phyloP scores from a whole-genome alignment of 2,113 vertebrate genomes.

The Gambusia affinis region DNA sequence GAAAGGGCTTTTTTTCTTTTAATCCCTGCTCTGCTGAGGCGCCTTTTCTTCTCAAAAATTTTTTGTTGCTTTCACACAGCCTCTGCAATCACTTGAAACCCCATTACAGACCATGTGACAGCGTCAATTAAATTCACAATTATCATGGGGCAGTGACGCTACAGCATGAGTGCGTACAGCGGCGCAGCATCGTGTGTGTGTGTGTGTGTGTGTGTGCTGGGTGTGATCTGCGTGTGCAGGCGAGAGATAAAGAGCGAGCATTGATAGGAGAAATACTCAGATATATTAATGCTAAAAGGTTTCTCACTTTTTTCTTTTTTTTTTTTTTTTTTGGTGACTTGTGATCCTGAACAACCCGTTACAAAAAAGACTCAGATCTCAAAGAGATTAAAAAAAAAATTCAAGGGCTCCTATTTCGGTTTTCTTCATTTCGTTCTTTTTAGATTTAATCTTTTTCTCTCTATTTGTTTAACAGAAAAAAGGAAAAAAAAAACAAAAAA shows the following conservation, averaged over 20 bases:
- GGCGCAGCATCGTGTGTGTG: constrained; percentile 23
- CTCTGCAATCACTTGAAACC: constrained; percentile 75
- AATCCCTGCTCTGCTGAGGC: constrained; percentile 71
- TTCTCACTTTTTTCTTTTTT: constrained; percentile 29
- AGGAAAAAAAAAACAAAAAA: neutral
- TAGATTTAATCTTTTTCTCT: neutral
- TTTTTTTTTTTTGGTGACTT: constrained; percentile 46
- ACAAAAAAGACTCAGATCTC: constrained; percentile 36
- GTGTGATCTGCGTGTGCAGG: neutral
- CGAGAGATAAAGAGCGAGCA: constrained; percentile 3
- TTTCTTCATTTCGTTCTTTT: constrained; percentile 3
- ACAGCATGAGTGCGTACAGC: constrained; percentile 63
- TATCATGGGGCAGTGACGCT: constrained; percentile 64
- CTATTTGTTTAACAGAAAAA: constrained; percentile 19
- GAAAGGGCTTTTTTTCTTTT: constrained; percentile 55
- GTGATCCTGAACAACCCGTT: constrained; percentile 35
- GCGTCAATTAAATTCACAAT: constrained; percentile 80
- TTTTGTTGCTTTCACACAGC: constrained; percentile 60
- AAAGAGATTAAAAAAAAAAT: constrained; percentile 14
- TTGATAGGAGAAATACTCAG: constrained; percentile 33
- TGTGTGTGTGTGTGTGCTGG: neutral
- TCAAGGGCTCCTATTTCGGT: constrained; percentile 7
- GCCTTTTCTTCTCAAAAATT: constrained; percentile 64
- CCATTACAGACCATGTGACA: constrained; percentile 74
- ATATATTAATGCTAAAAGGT: constrained; percentile 26